Conservation (phyloP, 2,888 invertebrate species). For the Pasiphila rectangulata region DNA sequence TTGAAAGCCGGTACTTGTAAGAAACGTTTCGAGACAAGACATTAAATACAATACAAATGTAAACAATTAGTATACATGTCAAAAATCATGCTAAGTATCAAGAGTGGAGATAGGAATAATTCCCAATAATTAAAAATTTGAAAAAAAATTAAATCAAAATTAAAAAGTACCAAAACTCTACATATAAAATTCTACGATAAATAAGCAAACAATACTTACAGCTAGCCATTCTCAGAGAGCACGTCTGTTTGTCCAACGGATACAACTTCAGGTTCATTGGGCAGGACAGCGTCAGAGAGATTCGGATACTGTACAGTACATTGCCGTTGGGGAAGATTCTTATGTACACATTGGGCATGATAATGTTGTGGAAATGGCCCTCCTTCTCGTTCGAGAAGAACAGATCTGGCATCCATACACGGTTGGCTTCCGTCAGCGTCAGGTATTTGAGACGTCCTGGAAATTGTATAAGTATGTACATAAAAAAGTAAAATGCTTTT, state of each 20-base stretch:
- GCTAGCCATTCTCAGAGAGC: conserved; percentile 97
- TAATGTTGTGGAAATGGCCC: conserved; percentile 98
- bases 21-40: too few species aligned
- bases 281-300: conserved; percentile 96
- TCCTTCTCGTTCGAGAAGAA: conserved; percentile 99
- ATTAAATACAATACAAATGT: too few species aligned
- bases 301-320: conserved; percentile 97
- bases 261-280: conserved; percentile 99
- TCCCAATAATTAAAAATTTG: too few species aligned
- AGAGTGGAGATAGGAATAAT: too few species aligned
- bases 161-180: too few species aligned
- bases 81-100: too few species aligned
- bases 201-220: conserved; percentile 86
- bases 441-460: conserved; percentile 93
- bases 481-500: too few species aligned
- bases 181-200: not conserved
- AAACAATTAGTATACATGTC: too few species aligned
- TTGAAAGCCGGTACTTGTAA: too few species aligned
- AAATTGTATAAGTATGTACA: too few species aligned
- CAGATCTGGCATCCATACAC: conserved; percentile 99
- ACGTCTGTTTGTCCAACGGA: conserved; percentile 96
- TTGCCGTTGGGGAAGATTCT: conserved; percentile 97
- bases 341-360: conserved; percentile 98
- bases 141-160: too few species aligned
- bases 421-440: conserved; percentile 95